A percentile compares a stretch with the other conserved stretches of the same genome.
These are phyloP conservation scores for Oxygymnocypris stewartii DNA, from an alignment of 2,113 vertebrate species.

Conservation along the genomic window DNA sequence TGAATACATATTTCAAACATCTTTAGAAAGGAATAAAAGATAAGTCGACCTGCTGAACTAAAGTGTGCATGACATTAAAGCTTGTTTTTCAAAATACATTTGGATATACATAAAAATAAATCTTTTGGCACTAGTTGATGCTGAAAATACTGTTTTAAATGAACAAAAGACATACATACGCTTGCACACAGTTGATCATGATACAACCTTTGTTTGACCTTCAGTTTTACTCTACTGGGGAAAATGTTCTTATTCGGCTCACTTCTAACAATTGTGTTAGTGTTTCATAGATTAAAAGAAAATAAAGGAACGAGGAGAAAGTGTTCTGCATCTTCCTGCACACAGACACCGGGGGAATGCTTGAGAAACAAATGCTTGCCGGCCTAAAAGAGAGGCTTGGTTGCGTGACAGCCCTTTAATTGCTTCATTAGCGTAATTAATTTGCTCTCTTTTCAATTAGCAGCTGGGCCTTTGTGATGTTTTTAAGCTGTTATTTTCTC, in stretches of 20 bases:
- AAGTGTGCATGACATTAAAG: not conserved
- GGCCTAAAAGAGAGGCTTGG: conserved; percentile 49
- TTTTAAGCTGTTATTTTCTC: conserved; percentile 46
- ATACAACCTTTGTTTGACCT: conserved; percentile 28
- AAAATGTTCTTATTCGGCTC: not conserved
- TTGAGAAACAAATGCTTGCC: conserved; percentile 45
- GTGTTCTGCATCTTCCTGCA: not conserved
- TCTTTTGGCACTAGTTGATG: not conserved
- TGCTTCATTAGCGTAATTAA: conserved; percentile 63
- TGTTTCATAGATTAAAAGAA: no score
- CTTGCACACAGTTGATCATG: not conserved
- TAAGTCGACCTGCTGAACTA: not conserved
- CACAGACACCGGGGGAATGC: conserved; percentile 42
- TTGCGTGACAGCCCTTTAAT: conserved; percentile 58
- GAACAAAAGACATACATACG: not conserved
- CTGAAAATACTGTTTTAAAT: not conserved
- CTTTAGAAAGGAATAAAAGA: not conserved
- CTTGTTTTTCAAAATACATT: not conserved
- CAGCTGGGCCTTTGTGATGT: conserved; percentile 52
- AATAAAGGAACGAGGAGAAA: conserved; percentile 64
- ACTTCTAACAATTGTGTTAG: no score
- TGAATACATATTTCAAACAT: not conserved
- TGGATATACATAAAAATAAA: not conserved
- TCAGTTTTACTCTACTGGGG: conserved; percentile 1
- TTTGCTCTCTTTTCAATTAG: conserved; percentile 63